Evolutionary conservation across 2,113 vertebrate genomes (phyloP).

Genomic region (Heterotis niloticus): DNA sequence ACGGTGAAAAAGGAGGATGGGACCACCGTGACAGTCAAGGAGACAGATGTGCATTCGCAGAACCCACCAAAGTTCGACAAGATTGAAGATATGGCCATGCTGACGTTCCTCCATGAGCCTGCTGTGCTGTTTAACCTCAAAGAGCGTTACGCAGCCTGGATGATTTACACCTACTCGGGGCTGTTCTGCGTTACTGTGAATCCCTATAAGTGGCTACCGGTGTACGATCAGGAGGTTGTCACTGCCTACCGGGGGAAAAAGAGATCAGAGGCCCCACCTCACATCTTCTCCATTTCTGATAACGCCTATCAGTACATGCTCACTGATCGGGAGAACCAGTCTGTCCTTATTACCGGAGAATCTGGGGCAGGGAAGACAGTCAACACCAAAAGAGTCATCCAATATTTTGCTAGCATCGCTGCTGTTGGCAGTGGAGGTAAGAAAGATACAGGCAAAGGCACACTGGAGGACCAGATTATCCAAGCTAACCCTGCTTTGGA

Average conservation of each 20-base stretch:
- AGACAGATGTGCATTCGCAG: conserved; percentile 68
- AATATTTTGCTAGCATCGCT: conserved; percentile 85
- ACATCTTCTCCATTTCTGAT: conserved; percentile 71
- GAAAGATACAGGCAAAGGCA: conserved; percentile 75
- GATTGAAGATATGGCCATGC: conserved; percentile 87
- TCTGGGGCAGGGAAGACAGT: conserved; percentile 87
- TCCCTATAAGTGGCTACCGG: conserved; percentile 74
- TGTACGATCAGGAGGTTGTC: conserved; percentile 55
- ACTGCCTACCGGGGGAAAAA: conserved; percentile 64
- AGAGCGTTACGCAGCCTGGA: conserved; percentile 82
- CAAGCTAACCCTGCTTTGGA: conserved; percentile 80
- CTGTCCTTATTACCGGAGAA: conserved; percentile 74
- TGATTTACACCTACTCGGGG: conserved; percentile 65
- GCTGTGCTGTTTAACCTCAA: conserved; percentile 85
- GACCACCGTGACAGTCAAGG: conserved; percentile 66
- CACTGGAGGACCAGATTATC: conserved; percentile 82
- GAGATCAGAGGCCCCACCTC: conserved; percentile 60
- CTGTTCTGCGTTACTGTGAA: conserved; percentile 44
- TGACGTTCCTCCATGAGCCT: conserved; percentile 84
- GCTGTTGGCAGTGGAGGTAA: conserved; percentile 68
- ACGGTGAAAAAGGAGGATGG: conserved; percentile 61
- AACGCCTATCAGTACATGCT: conserved; percentile 84
- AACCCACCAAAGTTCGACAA: conserved; percentile 84
- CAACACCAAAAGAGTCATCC: conserved; percentile 88
- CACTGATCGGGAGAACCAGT: conserved; percentile 63